Conservation (phyloP, 1,140 invertebrate species). For the Chrysoperla carnea region DNA sequence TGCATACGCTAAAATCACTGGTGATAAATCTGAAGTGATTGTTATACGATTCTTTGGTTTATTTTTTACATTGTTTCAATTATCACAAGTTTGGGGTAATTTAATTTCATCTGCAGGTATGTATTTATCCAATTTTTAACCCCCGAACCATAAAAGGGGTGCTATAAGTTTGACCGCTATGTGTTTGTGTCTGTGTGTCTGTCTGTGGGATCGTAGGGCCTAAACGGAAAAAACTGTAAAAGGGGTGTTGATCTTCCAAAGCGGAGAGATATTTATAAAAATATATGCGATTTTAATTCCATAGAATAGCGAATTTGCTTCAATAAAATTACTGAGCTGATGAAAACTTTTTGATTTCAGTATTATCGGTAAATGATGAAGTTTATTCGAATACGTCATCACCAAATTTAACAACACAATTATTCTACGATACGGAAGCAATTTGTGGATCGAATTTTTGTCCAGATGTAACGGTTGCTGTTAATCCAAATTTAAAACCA, state of each 20-base stretch:
- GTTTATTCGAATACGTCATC: not conserved
- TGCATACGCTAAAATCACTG: conserved; percentile 45
- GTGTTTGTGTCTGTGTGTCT: too few relatives aligned
- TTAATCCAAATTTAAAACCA: conserved; percentile 44
- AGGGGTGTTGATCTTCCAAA: too few relatives aligned
- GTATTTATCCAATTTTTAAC: conserved; percentile 2
- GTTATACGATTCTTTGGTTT: conserved; percentile 76
- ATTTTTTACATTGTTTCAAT: conserved; percentile 89
- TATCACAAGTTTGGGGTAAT: conserved; percentile 85
- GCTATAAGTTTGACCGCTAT: too few relatives aligned
- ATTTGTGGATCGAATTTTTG: conserved; percentile 64
- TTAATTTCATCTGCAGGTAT: conserved; percentile 70
- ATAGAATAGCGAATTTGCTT: too few relatives aligned
- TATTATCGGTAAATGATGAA: conserved; percentile 25
- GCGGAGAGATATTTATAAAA: too few relatives aligned
- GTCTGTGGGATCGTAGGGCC: too few relatives aligned
- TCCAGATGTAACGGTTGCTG: conserved; percentile 27
- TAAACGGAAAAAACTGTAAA: too few relatives aligned
- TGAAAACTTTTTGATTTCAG: conserved; percentile 13
- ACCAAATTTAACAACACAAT: conserved; percentile 3
- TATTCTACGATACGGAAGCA: conserved; percentile 20
- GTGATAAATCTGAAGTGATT: conserved; percentile 43
- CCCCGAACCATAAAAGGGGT: too few relatives aligned
- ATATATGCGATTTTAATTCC: too few relatives aligned
- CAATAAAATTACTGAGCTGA: too few relatives aligned